Conservation (phyloP, 2,888 invertebrate species). For the Auanema freiburgensis region DNA sequence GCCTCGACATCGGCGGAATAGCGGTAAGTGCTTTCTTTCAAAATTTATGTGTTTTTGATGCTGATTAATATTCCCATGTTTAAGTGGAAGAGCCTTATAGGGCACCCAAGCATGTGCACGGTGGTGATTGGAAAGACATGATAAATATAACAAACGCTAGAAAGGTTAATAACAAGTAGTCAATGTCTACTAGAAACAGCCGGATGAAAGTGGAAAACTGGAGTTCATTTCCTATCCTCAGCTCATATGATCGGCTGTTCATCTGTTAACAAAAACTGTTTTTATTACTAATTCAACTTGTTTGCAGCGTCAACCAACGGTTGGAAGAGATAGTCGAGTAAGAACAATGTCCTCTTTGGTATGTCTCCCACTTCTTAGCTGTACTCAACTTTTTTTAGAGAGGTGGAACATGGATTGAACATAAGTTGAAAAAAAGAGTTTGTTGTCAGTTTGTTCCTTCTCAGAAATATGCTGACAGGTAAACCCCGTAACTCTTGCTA, state of each 20-base stretch:
- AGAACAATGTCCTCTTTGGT: neutral
- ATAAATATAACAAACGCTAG: conserved; percentile 33
- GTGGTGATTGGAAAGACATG: conserved; percentile 51
- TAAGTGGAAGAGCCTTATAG: neutral
- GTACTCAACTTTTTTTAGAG: conserved; percentile 19
- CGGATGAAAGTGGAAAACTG: no score
- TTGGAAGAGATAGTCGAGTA: neutral
- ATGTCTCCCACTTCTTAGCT: neutral
- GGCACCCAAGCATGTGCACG: conserved; percentile 44
- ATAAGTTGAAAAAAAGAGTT: conserved; percentile 88
- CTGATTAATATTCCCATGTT: neutral
- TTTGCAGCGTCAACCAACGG: neutral
- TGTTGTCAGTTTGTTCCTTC: conserved; percentile 80
- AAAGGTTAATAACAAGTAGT: conserved; percentile 18
- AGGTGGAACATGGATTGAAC: conserved; percentile 79
- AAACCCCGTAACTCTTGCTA: neutral
- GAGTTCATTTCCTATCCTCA: no score
- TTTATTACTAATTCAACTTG: neutral
- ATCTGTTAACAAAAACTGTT: no score
- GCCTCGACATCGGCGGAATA: conserved; percentile 5
- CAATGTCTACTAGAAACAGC: no score
- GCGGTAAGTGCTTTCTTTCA: neutral
- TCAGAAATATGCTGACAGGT: conserved; percentile 45
- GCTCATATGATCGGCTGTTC: no score
- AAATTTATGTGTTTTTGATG: no score